A percentile compares a stretch with the other conserved stretches of the same genome.
Evolutionary conservation across 2,888 invertebrate genomes (phyloP).

Genomic region (Oeneis ivallda): DNA sequence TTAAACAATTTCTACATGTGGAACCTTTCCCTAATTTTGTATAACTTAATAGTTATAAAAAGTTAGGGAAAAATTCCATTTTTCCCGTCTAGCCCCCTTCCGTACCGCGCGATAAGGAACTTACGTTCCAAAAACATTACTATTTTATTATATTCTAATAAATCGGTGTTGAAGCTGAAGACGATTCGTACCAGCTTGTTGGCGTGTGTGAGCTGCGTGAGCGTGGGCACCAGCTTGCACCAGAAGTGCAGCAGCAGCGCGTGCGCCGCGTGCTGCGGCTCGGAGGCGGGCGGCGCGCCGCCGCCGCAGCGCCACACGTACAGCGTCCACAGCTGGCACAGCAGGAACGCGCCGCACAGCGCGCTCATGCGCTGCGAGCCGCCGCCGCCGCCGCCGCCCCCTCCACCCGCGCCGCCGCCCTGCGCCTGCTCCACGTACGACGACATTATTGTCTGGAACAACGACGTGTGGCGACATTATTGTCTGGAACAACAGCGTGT

Average conservation of each 20-base stretch:
- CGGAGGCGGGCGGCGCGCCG: constrained; percentile 44
- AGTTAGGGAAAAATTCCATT: too few relatives aligned
- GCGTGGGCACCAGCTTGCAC: constrained; percentile 98
- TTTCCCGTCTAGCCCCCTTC: too few relatives aligned
- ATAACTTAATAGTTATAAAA: too few relatives aligned
- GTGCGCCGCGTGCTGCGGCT: constrained; percentile 83
- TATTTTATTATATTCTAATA: too few relatives aligned
- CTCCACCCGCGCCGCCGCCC: constrained; percentile 90
- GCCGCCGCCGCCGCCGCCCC: constrained; percentile 89
- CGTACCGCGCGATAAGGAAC: too few relatives aligned
- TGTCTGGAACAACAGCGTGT: too few relatives aligned
- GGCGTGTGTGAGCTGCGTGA: constrained; percentile 90
- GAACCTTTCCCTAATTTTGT: too few relatives aligned
- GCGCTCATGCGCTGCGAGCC: constrained; percentile 93
- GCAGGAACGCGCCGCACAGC: constrained; percentile 97
- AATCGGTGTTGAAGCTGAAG: background rate
- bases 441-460: constrained; percentile 90
- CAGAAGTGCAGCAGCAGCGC: constrained; percentile 98
- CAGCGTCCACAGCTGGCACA: constrained; percentile 99
- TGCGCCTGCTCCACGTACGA: constrained; percentile 97
- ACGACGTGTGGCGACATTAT: too few relatives aligned
- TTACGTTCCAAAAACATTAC: too few relatives aligned
- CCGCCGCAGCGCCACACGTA: constrained; percentile 96
- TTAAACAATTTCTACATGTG: too few relatives aligned
- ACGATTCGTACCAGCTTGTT: constrained; percentile 88